These are phyloP conservation scores for Mesorhabditis spiculigera DNA, from an alignment of 2,888 invertebrate genomes.

Conservation along the genomic window DNA sequence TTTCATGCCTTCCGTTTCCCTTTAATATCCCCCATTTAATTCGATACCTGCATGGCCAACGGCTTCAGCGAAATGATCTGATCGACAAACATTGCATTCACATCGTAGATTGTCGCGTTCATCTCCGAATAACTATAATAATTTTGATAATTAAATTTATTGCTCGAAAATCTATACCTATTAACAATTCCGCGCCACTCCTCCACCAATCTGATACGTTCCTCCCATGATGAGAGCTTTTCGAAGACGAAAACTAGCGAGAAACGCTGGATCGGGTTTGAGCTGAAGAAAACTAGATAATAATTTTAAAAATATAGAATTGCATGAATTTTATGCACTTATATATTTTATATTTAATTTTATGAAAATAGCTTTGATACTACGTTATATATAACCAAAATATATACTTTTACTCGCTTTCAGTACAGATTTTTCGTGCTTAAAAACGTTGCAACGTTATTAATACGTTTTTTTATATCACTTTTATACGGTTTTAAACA, in stretches of 20 bases:
- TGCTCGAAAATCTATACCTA: constrained; percentile 9
- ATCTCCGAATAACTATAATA: constrained; percentile 28
- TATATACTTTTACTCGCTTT: no score
- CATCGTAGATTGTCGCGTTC: constrained; percentile 53
- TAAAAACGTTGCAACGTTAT: no score
- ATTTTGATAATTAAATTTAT: not conserved
- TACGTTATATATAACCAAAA: no score
- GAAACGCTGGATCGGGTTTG: constrained; percentile 40
- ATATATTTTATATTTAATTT: no score
- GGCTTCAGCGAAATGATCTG: constrained; percentile 54
- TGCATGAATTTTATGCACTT: no score
- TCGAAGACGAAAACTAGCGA: constrained; percentile 46
- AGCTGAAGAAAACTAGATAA: constrained; percentile 14
- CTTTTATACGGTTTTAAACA: no score
- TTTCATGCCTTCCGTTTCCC: constrained; percentile 7
- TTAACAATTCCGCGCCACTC: constrained; percentile 42
- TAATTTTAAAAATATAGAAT: no score
- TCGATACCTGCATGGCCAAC: constrained; percentile 36
- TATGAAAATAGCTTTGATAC: no score
- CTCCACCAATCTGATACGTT: constrained; percentile 49
- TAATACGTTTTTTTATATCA: no score
- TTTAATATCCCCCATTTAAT: not conserved
- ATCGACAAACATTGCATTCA: constrained; percentile 58
- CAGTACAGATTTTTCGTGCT: no score
- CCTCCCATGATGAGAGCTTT: constrained; percentile 49